These are phyloP conservation scores for Spinibarbus caldwelli DNA, from an alignment of 2,797 vertebrate genomes.

Conservation along the genomic window DNA sequence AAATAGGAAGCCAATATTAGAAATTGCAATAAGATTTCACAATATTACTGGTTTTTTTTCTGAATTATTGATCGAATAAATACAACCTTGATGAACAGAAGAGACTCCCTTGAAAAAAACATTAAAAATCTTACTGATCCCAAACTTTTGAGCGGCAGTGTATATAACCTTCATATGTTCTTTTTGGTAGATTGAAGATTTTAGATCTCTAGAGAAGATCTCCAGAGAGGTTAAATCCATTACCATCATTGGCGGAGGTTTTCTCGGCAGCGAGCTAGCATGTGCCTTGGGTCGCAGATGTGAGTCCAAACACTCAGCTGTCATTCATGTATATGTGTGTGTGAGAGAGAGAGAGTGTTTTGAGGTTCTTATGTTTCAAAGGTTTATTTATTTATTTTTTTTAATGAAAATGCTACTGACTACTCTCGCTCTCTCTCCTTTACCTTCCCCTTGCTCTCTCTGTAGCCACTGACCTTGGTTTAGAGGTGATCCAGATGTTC, in stretches of 20 bases:
- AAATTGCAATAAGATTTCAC: too few relatives aligned
- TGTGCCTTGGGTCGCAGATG: slow-evolving; percentile 93
- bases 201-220: slow-evolving; percentile 88
- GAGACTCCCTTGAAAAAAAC: too few relatives aligned
- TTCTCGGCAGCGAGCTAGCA: slow-evolving; percentile 95
- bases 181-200: slow-evolving; percentile 88
- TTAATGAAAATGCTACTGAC: not conserved
- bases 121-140: too few relatives aligned
- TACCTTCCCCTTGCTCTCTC: not conserved
- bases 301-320: slow-evolving; percentile 67
- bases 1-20: too few relatives aligned
- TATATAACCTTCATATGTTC: not conserved
- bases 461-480: slow-evolving; percentile 78
- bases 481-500: slow-evolving; percentile 94
- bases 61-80: too few relatives aligned
- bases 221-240: slow-evolving; percentile 88
- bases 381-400: not conserved
- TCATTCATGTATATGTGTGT: not conserved
- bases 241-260: slow-evolving; percentile 94
- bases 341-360: not conserved
- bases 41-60: too few relatives aligned
- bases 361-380: not conserved
- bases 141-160: too few relatives aligned
- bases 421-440: not conserved
- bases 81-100: too few relatives aligned